Evolutionary conservation across 1,140 invertebrate species (phyloP), one percentile per base, ranked within the genome.

Genomic region (Carcinoscorpius rotundicauda): DNA sequence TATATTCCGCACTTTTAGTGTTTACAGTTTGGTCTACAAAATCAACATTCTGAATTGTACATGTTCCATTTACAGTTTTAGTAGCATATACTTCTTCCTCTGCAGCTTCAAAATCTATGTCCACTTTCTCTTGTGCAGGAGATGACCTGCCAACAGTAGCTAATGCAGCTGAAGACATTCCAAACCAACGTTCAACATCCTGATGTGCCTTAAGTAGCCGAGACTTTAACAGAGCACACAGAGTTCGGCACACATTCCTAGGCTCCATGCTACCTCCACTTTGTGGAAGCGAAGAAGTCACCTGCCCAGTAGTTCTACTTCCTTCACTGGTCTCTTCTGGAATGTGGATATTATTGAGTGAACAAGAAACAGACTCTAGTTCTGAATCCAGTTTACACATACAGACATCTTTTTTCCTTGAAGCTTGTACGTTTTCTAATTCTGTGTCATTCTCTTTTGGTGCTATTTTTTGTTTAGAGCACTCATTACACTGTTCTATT

Each of bases 141-240:
- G 29, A 29, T 29, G 29, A 29, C 29, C 29, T 29, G 29, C 29
- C 29, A 29, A 29, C 29, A 29, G 29, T 29, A 29, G 29, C 29
- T 29, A 29, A 29, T 9, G 61, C 64, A 53, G 58, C 51, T 6
- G 53, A 6, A 5, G 67, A 61, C 67, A 68, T 68, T 49, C 80
- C 82, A 65, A 79, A 82, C 52, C 80, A 77, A 51, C 79, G 78
- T 0, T 80, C 79, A 5, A 86, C 81, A 71, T 84, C 81, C 11
- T 81, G 79, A 53, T 88, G 85, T 5, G 87, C 87, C 65, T 87
- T 83, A 4, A 85, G 78, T 59, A 91, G 78, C 72, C 88, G 87
- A 11, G 83, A 81, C 71, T 88, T 86, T 62, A 91, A 84, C 49
- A 88, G 77, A 3, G 84, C 83, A 74, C 87, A 88, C 48, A 89